Base-by-base conservation (phyloP, 2,888 invertebrate species). In the Calameuta pallipes region DNA sequence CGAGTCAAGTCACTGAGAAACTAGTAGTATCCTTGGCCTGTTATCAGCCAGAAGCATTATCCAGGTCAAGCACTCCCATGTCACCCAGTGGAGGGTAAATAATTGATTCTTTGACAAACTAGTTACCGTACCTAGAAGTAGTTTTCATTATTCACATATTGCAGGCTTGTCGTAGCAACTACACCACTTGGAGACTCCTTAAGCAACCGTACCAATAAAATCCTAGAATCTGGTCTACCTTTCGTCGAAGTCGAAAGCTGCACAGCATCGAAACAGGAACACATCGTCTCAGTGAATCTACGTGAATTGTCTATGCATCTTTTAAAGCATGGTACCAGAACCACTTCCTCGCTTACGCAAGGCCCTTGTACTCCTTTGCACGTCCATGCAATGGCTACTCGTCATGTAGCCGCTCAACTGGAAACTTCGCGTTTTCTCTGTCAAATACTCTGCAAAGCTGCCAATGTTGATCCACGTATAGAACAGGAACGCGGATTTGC, bases 201-300 rank as follows among this genome's bases (percentile, higher is more conserved):
- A 83, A 86, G 90, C 41, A 86, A 85, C 78, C 88, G 91, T 4
- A 84, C 83, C 30, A 88, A 88, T 76, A 91, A 91, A 80, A 85
- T 89, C 56, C 82, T 89, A 23, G 90, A 91, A 31, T 88, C 89
- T 0, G 85, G 83, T 79, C 92, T 97, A 85, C 97, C 97, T 0
- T 97, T 97, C 92, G 93, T 95, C 80, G 97, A 97, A 91, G 93
- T 95, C 23, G 97, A 97, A 91, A 95, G 95, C 70, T 97, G 97
- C 89, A 97, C 97, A 4, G 97, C 97, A 23, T 96, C 96, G 85
- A 96, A 96, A 86, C 97, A 97, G 91, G 97, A 97, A 87, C 97
- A 97, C 89, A 95, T 97, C 70, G 96, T 97, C 71, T 97, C 97
- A 12, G 97, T 97, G 89, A 97, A 97, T 92, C 92, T 97, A 76